These are phyloP conservation scores for Vireo altiloquus DNA, from an alignment of 2,113 vertebrate species.

Conservation along the genomic window DNA sequence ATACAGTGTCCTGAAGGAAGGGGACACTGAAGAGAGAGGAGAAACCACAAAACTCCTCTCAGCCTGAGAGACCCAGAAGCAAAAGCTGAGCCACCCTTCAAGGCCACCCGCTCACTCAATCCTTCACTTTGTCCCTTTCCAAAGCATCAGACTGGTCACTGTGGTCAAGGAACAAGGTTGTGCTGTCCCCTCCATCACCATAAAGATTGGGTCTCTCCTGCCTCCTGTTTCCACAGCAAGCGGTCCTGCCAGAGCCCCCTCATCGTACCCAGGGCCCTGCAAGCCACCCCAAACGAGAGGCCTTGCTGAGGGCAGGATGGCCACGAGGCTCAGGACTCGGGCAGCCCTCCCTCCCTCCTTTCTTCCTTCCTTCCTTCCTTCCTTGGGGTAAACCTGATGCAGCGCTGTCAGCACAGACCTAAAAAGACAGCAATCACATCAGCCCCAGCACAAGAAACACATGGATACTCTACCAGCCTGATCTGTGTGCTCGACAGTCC, in stretches of 20 bases:
- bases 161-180: accelerated
- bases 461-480: accelerated
- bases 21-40: background rate
- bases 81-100: background rate
- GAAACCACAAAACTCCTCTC: background rate
- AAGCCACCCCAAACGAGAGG: background rate
- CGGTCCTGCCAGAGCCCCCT: background rate
- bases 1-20: background rate
- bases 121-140: background rate
- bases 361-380: no score
- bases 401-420: accelerated
- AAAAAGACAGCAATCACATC: accelerated
- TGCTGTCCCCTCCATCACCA: accelerated
- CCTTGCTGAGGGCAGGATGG: background rate
- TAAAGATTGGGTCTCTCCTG: background rate
- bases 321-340: accelerated
- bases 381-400: accelerated
- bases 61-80: background rate
- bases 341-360: background rate
- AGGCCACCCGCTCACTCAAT: accelerated
- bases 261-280: accelerated
- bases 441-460: background rate
- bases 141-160: background rate
- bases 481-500: accelerated
- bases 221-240: background rate